Evolutionary conservation across 2,888 invertebrate genomes (phyloP), one percentile per base, ranked within the genome.

Genomic region (Leptinotarsa juncta): DNA sequence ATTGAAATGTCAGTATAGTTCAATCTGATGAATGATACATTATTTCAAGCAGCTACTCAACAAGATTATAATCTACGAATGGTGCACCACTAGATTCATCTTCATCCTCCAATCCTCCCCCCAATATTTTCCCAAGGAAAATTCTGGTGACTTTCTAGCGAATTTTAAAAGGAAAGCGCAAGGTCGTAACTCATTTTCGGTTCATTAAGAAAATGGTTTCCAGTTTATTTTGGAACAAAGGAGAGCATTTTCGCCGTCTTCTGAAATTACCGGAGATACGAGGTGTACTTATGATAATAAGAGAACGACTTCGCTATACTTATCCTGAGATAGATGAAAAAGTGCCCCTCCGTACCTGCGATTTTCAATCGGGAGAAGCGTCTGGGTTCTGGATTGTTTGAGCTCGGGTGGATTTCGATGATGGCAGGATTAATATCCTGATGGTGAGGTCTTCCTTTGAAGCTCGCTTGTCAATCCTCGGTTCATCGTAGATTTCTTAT

Each of bases 141-240:
- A 69, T 7, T 69, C 57, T 49, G 16, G n/a, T 48, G 60, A 15
- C 55, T 42, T 53, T 32, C 16, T 23, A 4, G 32, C n/a, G 57
- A 7, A 57, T 69, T 76, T 76, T 76, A 73, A 76, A 76, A 76
- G 70, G 67, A 66, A 67, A 75, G 68, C 70, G 72, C 70, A 51
- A 72, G 69, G 67, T 73, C 77, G 77, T 77, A 75, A 77, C 75
- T 77, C 77, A 77, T 75, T 77, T 77, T 77, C 76, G 72, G 76
- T 76, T 78, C 78, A 78, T 78, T 78, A 78, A 73, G 78, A 78
- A 78, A 78, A 78, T 78, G 78, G 73, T 76, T 77, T 77, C 73
- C n/a, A 73, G 75, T 72, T 78, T 78, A 75, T 78, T 77, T 66
- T 65, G 67, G 72, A 74, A 78, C 78, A 78, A 77, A 77, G 75